phyloP scores from a whole-genome alignment of 2,113 vertebrate species.

The Glaucidium brasilianum region DNA sequence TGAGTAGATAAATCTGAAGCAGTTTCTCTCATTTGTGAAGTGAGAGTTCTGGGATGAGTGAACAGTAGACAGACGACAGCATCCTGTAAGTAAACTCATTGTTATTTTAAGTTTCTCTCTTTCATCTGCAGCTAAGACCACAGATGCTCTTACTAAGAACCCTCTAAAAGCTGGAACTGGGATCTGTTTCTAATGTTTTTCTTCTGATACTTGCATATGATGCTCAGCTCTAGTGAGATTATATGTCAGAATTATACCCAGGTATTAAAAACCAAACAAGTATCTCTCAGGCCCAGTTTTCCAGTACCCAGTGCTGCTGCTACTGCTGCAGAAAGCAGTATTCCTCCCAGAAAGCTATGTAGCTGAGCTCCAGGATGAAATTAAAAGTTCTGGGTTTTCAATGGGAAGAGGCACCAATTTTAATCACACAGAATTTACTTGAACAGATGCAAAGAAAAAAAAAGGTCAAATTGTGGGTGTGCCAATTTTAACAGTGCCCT shows the following conservation, averaged over 20 bases:
- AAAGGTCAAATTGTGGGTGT: constrained; percentile 47
- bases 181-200: background rate
- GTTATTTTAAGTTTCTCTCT: background rate
- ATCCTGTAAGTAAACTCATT: background rate
- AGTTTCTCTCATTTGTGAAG: background rate
- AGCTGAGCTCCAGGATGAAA: constrained; percentile 20
- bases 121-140: background rate
- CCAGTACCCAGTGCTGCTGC: background rate
- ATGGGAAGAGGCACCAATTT: background rate
- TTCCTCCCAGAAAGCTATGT: background rate
- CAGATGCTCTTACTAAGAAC: background rate
- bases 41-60: background rate
- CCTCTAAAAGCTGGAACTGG: background rate
- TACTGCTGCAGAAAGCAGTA: background rate
- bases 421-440: constrained; percentile 35
- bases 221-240: background rate
- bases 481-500: constrained; percentile 22
- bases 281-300: background rate
- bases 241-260: background rate
- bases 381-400: background rate
- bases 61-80: background rate
- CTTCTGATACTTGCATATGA: background rate
- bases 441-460: constrained; percentile 38
- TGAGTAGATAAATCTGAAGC: background rate
- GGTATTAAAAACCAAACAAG: background rate